phyloP scores from a whole-genome alignment of 2,797 vertebrate genomes.

The Hemitrygon akajei region DNA sequence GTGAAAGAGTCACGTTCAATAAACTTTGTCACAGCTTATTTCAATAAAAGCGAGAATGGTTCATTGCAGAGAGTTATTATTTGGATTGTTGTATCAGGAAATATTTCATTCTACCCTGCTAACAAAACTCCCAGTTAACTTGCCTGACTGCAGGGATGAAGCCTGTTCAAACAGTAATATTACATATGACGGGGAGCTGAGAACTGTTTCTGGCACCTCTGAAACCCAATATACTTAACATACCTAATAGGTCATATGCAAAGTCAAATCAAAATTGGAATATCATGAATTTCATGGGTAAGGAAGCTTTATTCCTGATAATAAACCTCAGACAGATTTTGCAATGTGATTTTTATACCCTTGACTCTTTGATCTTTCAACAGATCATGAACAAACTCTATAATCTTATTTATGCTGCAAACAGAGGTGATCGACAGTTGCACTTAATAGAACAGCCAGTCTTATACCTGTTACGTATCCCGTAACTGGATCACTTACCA shows the following conservation, averaged over 20 bases:
- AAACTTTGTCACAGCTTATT: neutral
- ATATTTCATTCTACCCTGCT: neutral
- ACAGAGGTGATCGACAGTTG: neutral
- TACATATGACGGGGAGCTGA: neutral
- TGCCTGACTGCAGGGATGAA: neutral
- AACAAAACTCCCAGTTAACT: neutral
- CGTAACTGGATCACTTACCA: no score
- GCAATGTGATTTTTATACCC: neutral
- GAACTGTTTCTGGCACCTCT: neutral
- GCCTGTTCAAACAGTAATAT: neutral
- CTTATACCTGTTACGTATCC: no score
- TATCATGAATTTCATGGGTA: neutral
- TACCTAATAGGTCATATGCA: neutral
- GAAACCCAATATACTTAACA: neutral
- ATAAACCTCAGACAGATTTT: neutral
- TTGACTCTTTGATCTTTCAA: neutral
- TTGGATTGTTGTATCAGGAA: neutral
- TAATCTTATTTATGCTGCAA: neutral
- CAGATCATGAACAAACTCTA: neutral
- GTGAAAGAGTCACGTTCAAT: neutral
- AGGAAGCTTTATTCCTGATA: neutral
- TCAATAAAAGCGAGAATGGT: neutral
- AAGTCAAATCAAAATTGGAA: neutral
- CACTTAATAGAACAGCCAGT: neutral
- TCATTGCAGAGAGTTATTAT: neutral